Conservation (phyloP, 2,888 invertebrate species). For the Pardosa pseudoannulata region DNA sequence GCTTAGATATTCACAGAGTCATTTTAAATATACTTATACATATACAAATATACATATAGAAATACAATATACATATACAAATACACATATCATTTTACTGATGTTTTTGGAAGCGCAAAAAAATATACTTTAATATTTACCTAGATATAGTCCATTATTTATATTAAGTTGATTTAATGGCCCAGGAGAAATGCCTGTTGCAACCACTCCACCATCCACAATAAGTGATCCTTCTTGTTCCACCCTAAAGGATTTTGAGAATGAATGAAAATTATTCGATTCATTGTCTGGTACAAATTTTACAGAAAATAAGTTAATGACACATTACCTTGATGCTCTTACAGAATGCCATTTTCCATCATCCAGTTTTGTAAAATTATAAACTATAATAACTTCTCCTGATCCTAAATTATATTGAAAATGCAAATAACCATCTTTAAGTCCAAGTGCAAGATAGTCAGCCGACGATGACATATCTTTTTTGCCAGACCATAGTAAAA, state of each 20-base stretch:
- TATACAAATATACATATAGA: too few relatives aligned
- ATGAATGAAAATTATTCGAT: not conserved
- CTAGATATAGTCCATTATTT: conserved; percentile 91
- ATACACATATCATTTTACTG: too few relatives aligned
- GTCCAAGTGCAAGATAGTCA: conserved; percentile 90
- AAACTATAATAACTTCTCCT: conserved; percentile 89
- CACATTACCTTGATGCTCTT: conserved; percentile 83
- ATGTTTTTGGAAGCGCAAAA: too few relatives aligned
- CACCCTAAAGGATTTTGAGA: conserved; percentile 61
- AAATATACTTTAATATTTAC: too few relatives aligned
- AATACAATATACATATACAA: too few relatives aligned
- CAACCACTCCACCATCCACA: conserved; percentile 90
- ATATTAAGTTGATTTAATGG: conserved; percentile 89
- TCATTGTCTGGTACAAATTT: not conserved
- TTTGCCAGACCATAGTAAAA: conserved; percentile 90
- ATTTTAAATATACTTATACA: too few relatives aligned
- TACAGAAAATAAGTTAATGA: not conserved
- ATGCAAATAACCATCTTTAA: conserved; percentile 86
- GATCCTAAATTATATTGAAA: conserved; percentile 90
- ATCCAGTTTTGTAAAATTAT: conserved; percentile 90
- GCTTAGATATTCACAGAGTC: too few relatives aligned
- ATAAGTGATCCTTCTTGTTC: conserved; percentile 90
- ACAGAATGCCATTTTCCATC: conserved; percentile 92
- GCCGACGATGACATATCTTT: conserved; percentile 81
- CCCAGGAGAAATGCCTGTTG: conserved; percentile 89